These are phyloP conservation scores for Hypocryptadius cinnamomeus DNA, from an alignment of 2,113 vertebrate species.

Conservation along the genomic window DNA sequence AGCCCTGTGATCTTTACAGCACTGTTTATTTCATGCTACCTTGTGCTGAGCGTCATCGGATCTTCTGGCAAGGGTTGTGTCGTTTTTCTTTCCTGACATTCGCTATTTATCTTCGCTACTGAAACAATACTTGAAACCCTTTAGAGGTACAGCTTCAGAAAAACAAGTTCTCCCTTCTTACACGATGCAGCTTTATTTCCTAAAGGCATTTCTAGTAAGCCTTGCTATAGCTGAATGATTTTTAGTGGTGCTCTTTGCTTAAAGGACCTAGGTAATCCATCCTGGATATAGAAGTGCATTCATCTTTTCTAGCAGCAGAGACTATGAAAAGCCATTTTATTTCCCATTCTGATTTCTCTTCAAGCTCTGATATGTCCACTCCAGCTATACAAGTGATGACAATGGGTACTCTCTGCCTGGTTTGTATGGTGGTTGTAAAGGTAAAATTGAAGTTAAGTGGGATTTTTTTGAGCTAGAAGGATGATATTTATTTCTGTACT, in stretches of 20 bases:
- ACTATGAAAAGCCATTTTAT: not conserved
- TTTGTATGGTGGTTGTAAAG: not conserved
- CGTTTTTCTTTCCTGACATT: not conserved
- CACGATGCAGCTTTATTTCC: not conserved
- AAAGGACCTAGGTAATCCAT: not conserved
- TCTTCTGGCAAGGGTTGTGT: conserved; percentile 10
- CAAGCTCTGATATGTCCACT: not conserved
- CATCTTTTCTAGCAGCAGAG: not conserved
- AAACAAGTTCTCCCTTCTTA: not conserved
- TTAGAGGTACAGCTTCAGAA: not conserved
- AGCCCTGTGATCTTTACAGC: not conserved
- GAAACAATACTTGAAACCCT: conserved; percentile 14
- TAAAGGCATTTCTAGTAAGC: not conserved
- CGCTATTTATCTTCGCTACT: not conserved
- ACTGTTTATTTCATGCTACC: not conserved
- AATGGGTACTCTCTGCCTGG: not conserved
- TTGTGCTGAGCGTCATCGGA: not conserved
- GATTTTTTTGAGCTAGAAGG: not conserved
- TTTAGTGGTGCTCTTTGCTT: not conserved
- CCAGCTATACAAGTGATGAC: not conserved
- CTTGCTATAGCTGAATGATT: not conserved
- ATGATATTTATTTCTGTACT: not conserved
- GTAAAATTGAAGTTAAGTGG: not conserved
- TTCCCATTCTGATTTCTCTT: not conserved
- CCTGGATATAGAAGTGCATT: not conserved